Evolutionary conservation across 2,797 vertebrate species (phyloP).

Genomic region (Neosalanx taihuensis): DNA sequence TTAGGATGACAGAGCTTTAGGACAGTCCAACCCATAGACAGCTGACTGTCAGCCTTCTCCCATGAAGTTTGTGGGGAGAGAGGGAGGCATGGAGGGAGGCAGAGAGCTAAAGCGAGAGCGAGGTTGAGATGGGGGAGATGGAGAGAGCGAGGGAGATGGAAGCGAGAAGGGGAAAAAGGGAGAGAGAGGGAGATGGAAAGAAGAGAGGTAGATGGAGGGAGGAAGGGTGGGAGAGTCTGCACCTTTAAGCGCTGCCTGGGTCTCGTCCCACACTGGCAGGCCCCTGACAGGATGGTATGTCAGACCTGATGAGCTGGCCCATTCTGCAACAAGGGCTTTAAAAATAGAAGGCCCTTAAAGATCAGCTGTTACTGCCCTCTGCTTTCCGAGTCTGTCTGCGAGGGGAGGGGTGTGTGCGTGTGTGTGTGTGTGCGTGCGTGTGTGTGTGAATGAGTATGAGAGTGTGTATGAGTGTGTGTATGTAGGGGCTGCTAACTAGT

Average conservation of each 20-base stretch:
- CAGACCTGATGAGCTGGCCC: conserved; percentile 63
- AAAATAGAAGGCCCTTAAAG: conserved; percentile 72
- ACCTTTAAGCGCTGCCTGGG: conserved; percentile 54
- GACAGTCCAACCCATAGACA: background rate
- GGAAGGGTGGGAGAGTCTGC: conserved; percentile 16
- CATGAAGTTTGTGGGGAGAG: too few species aligned
- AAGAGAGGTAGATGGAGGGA: too few species aligned
- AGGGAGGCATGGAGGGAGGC: background rate
- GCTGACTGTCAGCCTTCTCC: background rate
- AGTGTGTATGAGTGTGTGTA: conserved; percentile 13
- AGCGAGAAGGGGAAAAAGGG: too few species aligned
- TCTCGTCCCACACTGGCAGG: conserved; percentile 39
- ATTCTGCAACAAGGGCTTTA: conserved; percentile 67
- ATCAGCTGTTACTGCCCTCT: conserved; percentile 72
- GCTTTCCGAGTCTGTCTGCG: conserved; percentile 42
- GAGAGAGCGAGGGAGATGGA: too few species aligned
- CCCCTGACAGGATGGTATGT: conserved; percentile 62
- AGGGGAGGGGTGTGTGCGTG: conserved; percentile 31
- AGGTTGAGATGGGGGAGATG: background rate
- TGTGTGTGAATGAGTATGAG: conserved; percentile 19
- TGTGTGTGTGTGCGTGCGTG: conserved; percentile 7
- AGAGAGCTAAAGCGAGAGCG: background rate
- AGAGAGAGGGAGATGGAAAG: too few species aligned
- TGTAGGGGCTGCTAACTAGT: conserved; percentile 24
- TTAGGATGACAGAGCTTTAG: background rate